Conservation (phyloP, 2,888 invertebrate species). For the Sinodicranocentrus sp. region DNA sequence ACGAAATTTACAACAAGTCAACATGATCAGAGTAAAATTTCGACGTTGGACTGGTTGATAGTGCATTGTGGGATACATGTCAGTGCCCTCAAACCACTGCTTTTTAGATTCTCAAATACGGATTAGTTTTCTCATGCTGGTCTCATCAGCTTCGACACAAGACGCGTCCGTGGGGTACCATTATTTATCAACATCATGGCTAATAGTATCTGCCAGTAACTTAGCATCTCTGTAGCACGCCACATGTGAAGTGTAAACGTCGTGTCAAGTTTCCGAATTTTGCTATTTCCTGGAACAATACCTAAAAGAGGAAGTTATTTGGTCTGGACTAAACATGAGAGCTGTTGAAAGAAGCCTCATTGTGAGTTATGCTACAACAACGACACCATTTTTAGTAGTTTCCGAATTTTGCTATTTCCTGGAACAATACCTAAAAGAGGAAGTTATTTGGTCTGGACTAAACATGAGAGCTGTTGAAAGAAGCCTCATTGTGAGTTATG, state of each 20-base stretch:
- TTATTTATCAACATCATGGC: conserved; percentile 20
- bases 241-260: conserved; percentile 20
- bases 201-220: conserved; percentile 26
- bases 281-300: conserved; percentile 2
- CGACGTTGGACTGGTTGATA: no score
- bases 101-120: background rate
- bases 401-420: conserved; percentile 2
- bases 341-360: background rate
- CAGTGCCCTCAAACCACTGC: conserved; percentile 27
- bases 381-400: no score
- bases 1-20: no score
- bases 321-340: background rate
- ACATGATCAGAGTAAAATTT: no score
- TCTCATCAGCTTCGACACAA: no score
- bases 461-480: conserved; percentile 34
- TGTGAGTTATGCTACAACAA: conserved; percentile 36
- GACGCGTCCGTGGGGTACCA: background rate
- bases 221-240: conserved; percentile 5
- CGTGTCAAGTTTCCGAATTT: background rate
- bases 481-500: conserved; percentile 36
- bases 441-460: background rate
- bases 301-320: background rate
- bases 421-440: background rate
- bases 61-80: conserved; percentile 22
- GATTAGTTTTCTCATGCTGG: background rate